phyloP scores from a whole-genome alignment of 1,140 invertebrate genomes.

The Panagrolaimus sp. region DNA sequence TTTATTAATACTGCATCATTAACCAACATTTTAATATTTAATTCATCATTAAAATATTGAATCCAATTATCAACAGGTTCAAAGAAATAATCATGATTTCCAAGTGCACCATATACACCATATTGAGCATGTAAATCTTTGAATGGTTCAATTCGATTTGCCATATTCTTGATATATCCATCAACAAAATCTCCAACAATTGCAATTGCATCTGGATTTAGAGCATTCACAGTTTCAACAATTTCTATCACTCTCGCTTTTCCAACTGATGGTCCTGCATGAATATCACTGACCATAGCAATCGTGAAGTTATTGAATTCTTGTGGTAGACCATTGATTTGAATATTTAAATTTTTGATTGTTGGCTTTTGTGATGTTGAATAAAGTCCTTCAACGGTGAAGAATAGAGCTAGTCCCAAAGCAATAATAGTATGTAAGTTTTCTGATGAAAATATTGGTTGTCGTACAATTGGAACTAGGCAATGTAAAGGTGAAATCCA shows the following conservation, averaged over 20 bases:
- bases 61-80: constrained; percentile 36
- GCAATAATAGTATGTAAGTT: constrained; percentile 28
- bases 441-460: constrained; percentile 27
- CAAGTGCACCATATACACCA: constrained; percentile 33
- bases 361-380: not conserved
- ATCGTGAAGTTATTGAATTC: constrained; percentile 38
- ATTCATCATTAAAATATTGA: constrained; percentile 26
- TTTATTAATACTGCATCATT: constrained; percentile 22
- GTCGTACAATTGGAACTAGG: too few relatives aligned
- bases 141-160: constrained; percentile 27
- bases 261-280: constrained; percentile 41
- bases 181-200: constrained; percentile 43
- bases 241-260: constrained; percentile 30
- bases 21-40: constrained; percentile 30
- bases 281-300: constrained; percentile 41
- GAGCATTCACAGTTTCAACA: constrained; percentile 27
- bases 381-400: constrained; percentile 25
- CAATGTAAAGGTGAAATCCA: too few relatives aligned
- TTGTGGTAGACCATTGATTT: constrained; percentile 22
- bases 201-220: constrained; percentile 34
- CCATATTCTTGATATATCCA: constrained; percentile 31
- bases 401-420: constrained; percentile 24
- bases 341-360: constrained; percentile 21
- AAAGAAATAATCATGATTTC: constrained; percentile 35
- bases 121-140: constrained; percentile 28